phyloP scores from a whole-genome alignment of 2,113 vertebrate genomes.

The Scatophagus argus region DNA sequence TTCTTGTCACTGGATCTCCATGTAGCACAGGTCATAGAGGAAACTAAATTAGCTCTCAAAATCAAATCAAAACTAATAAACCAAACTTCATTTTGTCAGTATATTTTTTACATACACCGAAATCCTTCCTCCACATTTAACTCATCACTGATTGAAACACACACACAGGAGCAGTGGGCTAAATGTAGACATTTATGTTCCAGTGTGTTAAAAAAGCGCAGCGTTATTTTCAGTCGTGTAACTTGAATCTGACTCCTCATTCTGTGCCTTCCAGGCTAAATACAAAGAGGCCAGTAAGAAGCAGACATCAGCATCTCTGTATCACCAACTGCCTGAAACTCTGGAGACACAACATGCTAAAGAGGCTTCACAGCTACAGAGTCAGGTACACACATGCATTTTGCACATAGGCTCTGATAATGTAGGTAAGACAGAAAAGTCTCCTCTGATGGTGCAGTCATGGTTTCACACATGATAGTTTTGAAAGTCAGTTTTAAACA shows the following conservation, averaged over 20 bases:
- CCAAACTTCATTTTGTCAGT: too few relatives aligned
- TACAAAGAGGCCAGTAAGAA: slow-evolving; percentile 67
- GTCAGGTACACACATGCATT: slow-evolving; percentile 79
- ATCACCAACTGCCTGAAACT: slow-evolving; percentile 69
- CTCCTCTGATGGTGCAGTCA: too few relatives aligned
- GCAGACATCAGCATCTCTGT: slow-evolving; percentile 30
- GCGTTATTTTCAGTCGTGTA: not conserved
- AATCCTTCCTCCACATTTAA: too few relatives aligned
- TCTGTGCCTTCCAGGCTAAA: slow-evolving; percentile 59
- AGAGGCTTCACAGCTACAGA: slow-evolving; percentile 68
- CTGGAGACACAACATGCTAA: slow-evolving; percentile 70
- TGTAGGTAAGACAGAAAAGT: too few relatives aligned
- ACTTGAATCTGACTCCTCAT: not conserved
- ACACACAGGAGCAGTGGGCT: too few relatives aligned
- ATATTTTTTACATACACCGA: too few relatives aligned
- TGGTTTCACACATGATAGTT: too few relatives aligned
- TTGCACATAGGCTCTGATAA: not conserved
- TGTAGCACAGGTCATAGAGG: too few relatives aligned
- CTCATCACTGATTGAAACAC: too few relatives aligned
- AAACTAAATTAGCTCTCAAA: not conserved
- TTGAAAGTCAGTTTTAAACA: too few relatives aligned
- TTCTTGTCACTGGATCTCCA: not conserved
- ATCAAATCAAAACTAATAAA: not conserved
- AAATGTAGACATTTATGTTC: too few relatives aligned
- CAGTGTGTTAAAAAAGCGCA: too few relatives aligned